phyloP scores from a whole-genome alignment of 2,888 invertebrate genomes.

The Drosophila recens region DNA sequence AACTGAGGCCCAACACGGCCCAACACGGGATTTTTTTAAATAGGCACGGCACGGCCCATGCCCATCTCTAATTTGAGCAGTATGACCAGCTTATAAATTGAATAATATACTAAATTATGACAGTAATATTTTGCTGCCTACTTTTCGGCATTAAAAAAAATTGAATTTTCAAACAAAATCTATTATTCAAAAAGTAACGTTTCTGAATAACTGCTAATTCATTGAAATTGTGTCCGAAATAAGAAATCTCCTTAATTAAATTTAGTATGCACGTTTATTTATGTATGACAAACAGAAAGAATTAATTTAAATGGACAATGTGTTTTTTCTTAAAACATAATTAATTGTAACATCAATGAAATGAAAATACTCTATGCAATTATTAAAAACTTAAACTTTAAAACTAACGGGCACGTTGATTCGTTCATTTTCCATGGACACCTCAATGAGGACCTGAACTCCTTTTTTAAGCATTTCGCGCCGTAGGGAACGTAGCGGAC shows the following conservation, averaged over 20 bases:
- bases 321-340: slow-evolving; percentile 6
- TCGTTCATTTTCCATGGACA: slow-evolving; percentile 83
- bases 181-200: too few species aligned
- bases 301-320: slow-evolving; percentile 14
- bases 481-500: slow-evolving; percentile 41
- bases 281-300: slow-evolving; percentile 5
- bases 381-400: slow-evolving; percentile 43
- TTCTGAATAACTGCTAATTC: too few species aligned
- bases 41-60: too few species aligned
- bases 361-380: neutral
- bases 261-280: slow-evolving; percentile 13
- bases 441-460: slow-evolving; percentile 65
- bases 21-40: too few species aligned
- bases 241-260: too few species aligned
- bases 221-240: too few species aligned
- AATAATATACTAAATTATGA: neutral
- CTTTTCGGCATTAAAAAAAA: neutral
- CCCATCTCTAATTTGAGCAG: slow-evolving; percentile 1
- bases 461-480: slow-evolving; percentile 48
- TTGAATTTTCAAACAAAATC: neutral
- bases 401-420: slow-evolving; percentile 82
- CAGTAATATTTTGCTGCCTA: neutral
- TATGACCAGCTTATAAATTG: slow-evolving; percentile 22
- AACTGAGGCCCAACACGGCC: too few species aligned
- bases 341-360: slow-evolving; percentile 16